Conservation (phyloP, 2,797 vertebrate species). For the Coccyzus lansbergi region DNA sequence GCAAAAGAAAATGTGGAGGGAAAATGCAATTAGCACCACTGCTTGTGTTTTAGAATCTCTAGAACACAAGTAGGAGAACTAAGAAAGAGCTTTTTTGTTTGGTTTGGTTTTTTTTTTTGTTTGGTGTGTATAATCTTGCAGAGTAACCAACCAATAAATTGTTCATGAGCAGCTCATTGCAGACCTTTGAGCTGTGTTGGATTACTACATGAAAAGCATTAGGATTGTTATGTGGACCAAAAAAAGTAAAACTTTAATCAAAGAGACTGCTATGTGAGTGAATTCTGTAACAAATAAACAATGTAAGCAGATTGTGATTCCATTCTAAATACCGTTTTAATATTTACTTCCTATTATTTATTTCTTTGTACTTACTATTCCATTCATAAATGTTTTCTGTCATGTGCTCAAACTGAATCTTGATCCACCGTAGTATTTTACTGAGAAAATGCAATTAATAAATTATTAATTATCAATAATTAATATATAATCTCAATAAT, state of each 20-base stretch:
- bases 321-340: not conserved
- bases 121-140: not conserved
- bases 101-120: not conserved
- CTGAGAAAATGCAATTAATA: not conserved
- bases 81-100: not conserved
- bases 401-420: not conserved
- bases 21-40: not conserved
- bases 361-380: not conserved
- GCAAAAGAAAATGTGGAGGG: not conserved
- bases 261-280: not conserved
- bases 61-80: not conserved
- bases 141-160: slow-evolving; percentile 6
- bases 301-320: not conserved
- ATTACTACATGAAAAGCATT: not conserved
- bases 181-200: not conserved
- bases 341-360: not conserved
- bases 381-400: not conserved
- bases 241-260: slow-evolving; percentile 24
- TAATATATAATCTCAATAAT: not conserved
- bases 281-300: not conserved
- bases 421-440: not conserved
- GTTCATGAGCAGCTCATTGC: not conserved
- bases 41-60: not conserved
- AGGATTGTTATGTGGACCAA: not conserved
- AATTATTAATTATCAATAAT: slow-evolving; percentile 10